Base-by-base conservation (phyloP, 2,113 vertebrate genomes). In the Hiodon tergisus region DNA sequence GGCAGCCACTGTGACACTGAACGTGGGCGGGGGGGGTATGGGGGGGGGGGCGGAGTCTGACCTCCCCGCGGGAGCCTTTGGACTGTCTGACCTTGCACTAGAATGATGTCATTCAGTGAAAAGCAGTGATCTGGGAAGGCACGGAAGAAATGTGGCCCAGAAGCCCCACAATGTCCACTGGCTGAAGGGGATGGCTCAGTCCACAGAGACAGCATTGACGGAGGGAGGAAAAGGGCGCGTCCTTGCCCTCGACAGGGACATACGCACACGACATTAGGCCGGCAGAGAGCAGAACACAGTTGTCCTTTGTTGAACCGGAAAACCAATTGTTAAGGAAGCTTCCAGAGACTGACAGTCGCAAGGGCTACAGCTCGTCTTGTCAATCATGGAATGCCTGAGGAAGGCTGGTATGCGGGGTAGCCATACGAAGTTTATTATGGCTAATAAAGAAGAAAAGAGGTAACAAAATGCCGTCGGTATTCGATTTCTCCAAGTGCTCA, bases 91-190 rank as follows among this genome's bases (percentile, higher is more conserved):
- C 55, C 47, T 60, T 48, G 55, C 8, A 13, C 10, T 69, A 61
- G 16, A 68, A 75, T 58, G 74, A 69, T 6, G 57, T 6, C 74
- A 61, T 69, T 75, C 74, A 75, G 60, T 53, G 50, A 1, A 11
- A 9, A 54, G 8, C 8, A 60, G 31, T 52, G 46, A 6, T 60
- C 50, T 55, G 47, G 17, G 65, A 31, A 51, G 46, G 8, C 51
- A 46, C 8, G 8, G 57, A 68, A 57, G 31, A 9, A 17, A 31
- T 31, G 31, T 31, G 31, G 17, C 7, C 7, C 17, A 8, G 7
- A 8, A 31, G 46, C 6, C 6, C 16, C n/a, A 52, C 51, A 17
- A 3, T 6, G 7, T 65, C 9, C 51, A 31, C 31, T 60, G 47
- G 13, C 65, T 46, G 8, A 31, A 50, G 46, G 4, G 65, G 51